phyloP scores from a whole-genome alignment of 2,888 invertebrate species.

The Malthinus seriepunctatus region DNA sequence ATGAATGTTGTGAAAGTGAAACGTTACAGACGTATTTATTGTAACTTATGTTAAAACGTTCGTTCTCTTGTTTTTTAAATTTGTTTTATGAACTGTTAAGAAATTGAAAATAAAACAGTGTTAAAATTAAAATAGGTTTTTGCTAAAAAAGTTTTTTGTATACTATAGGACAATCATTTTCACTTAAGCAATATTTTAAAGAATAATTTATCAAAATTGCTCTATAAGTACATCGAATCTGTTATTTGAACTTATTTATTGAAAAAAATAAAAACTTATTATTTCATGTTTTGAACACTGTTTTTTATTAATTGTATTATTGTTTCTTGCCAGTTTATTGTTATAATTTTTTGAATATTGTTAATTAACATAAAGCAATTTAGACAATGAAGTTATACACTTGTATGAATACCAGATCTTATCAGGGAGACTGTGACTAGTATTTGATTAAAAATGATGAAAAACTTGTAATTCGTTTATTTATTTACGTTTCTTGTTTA shows the following conservation, averaged over 20 bases:
- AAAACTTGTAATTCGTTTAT: neutral
- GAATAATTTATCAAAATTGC: conserved; percentile 1
- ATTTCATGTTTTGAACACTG: neutral
- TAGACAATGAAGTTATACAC: conserved; percentile 20
- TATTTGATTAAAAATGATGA: conserved; percentile 4
- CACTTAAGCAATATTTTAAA: conserved; percentile 6
- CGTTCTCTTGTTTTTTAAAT: conserved; percentile 18
- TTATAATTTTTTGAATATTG: conserved; percentile 8
- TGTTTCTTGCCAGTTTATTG: conserved; percentile 6
- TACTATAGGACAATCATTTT: conserved; percentile 13
- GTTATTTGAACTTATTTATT: conserved; percentile 10
- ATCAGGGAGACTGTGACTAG: conserved; percentile 24
- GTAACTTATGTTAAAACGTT: conserved; percentile 22
- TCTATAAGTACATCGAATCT: conserved; percentile 11
- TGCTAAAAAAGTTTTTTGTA: neutral
- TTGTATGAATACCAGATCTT: conserved; percentile 20
- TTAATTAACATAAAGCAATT: conserved; percentile 20
- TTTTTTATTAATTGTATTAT: conserved; percentile 3
- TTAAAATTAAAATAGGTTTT: too few relatives aligned
- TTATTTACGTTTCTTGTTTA: too few relatives aligned
- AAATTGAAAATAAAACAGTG: neutral
- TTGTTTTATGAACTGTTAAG: conserved; percentile 15
- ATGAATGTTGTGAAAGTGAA: conserved; percentile 28
- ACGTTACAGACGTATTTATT: conserved; percentile 25
- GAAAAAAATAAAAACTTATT: neutral